Evolutionary conservation across 2,113 vertebrate genomes (phyloP).

Genomic region (Sander lucioperca): DNA sequence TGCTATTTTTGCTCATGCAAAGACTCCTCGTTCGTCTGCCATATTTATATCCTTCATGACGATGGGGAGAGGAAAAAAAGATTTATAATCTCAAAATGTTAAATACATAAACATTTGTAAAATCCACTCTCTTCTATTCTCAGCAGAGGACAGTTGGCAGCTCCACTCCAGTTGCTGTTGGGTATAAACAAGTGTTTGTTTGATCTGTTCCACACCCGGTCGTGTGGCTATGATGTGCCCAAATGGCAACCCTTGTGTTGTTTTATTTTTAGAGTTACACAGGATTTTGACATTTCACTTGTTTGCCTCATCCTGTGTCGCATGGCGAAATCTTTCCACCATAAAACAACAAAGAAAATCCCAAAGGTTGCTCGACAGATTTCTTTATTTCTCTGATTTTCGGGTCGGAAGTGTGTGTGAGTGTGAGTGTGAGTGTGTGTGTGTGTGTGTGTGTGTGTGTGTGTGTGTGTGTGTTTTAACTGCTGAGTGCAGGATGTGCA

Average conservation of each 20-base stretch:
- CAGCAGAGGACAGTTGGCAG: slow-evolving; percentile 67
- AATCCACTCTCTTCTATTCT: slow-evolving; percentile 58
- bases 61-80: not conserved
- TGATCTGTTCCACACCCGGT: slow-evolving; percentile 58
- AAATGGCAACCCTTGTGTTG: slow-evolving; percentile 65
- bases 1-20: slow-evolving; percentile 30
- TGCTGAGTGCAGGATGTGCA: slow-evolving; percentile 50
- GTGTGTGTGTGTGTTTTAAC: slow-evolving; percentile 11
- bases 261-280: slow-evolving; percentile 72
- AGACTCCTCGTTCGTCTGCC: slow-evolving; percentile 1
- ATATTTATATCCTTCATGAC: slow-evolving; percentile 3
- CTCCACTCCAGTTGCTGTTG: slow-evolving; percentile 50
- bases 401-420: not conserved
- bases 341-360: slow-evolving; percentile 67
- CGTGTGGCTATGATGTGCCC: slow-evolving; percentile 57
- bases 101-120: slow-evolving; percentile 63
- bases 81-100: slow-evolving; percentile 36
- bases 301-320: slow-evolving; percentile 77
- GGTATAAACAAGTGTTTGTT: slow-evolving; percentile 62
- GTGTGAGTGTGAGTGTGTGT: not conserved
- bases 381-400: slow-evolving; percentile 58
- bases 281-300: slow-evolving; percentile 76
- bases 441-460: slow-evolving; percentile 12
- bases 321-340: slow-evolving; percentile 68
- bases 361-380: slow-evolving; percentile 67